Conservation (phyloP, 2,888 invertebrate genomes). For the Volucella bombylans region DNA sequence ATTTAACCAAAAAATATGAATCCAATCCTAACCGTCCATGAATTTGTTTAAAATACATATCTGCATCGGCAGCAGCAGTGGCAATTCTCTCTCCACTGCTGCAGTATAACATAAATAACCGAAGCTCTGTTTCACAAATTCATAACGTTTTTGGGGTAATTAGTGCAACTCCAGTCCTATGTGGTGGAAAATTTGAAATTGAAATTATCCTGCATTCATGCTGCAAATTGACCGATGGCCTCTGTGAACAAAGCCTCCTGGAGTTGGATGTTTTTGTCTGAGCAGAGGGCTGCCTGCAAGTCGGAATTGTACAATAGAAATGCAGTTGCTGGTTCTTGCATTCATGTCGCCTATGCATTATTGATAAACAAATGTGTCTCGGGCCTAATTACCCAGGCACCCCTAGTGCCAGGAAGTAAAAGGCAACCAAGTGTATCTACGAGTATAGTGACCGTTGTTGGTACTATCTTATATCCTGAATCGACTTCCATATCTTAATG, state of each 20-base stretch:
- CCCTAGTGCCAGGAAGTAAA: background rate
- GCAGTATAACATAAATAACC: slow-evolving; percentile 55
- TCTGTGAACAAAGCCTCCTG: slow-evolving; percentile 11
- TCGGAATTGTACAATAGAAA: slow-evolving; percentile 56
- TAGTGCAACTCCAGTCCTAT: slow-evolving; percentile 42
- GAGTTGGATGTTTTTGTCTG: slow-evolving; percentile 10
- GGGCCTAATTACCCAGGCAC: slow-evolving; percentile 59
- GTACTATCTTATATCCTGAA: slow-evolving; percentile 50
- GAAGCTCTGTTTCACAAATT: slow-evolving; percentile 46
- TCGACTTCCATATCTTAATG: slow-evolving; percentile 57
- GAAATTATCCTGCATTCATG: slow-evolving; percentile 66
- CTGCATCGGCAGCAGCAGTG: slow-evolving; percentile 14
- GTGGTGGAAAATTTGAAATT: slow-evolving; percentile 58
- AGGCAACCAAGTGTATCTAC: background rate
- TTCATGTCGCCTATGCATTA: slow-evolving; percentile 61
- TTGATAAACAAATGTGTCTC: slow-evolving; percentile 71
- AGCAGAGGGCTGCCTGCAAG: background rate
- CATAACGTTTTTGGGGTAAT: slow-evolving; percentile 64
- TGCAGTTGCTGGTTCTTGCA: slow-evolving; percentile 36
- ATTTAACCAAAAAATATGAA: slow-evolving; percentile 8
- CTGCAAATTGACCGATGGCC: slow-evolving; percentile 58
- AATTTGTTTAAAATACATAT: slow-evolving; percentile 4
- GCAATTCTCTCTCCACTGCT: slow-evolving; percentile 44
- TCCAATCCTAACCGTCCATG: slow-evolving; percentile 8
- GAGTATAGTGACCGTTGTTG: slow-evolving; percentile 6